Percentiles rank a stretch among this genome's conserved stretches.
Evolutionary conservation across 2,797 vertebrate genomes (phyloP).

Genomic region (Coregonus suidteri): DNA sequence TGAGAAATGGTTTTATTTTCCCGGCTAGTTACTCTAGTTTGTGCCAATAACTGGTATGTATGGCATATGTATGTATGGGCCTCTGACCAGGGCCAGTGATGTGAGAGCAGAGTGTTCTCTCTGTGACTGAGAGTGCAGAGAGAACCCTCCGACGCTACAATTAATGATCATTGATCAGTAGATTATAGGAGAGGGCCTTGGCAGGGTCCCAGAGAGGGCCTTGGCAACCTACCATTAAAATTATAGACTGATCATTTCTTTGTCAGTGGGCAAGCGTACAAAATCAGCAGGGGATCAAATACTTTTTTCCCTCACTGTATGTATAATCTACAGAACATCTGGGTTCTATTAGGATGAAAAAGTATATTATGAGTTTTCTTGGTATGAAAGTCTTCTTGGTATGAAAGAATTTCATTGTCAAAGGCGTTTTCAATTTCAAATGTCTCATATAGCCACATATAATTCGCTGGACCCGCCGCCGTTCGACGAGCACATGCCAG

Average conservation of each 20-base stretch:
- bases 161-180: slow-evolving; percentile 67
- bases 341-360: slow-evolving; percentile 38
- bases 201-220: slow-evolving; percentile 4
- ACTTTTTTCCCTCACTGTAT: too few species aligned
- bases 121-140: slow-evolving; percentile 2
- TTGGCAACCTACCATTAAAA: too few species aligned
- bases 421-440: background rate
- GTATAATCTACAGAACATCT: slow-evolving; percentile 45
- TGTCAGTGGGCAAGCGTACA: too few species aligned
- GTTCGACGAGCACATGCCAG: slow-evolving; percentile 39
- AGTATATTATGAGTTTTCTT: slow-evolving; percentile 17
- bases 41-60: background rate
- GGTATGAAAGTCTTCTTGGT: too few species aligned
- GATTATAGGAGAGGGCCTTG: slow-evolving; percentile 47
- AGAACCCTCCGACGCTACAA: slow-evolving; percentile 27
- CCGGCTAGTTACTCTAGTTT: background rate
- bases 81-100: slow-evolving; percentile 24
- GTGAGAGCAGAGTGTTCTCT: background rate
- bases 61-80: background rate
- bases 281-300: too few species aligned
- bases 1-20: background rate
- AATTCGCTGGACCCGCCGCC: slow-evolving; percentile 48
- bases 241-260: too few species aligned
- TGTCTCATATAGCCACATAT: background rate
- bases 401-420: background rate